Evolutionary conservation across 2,888 invertebrate genomes (phyloP).

Genomic region (Drosophila maculinotata): DNA sequence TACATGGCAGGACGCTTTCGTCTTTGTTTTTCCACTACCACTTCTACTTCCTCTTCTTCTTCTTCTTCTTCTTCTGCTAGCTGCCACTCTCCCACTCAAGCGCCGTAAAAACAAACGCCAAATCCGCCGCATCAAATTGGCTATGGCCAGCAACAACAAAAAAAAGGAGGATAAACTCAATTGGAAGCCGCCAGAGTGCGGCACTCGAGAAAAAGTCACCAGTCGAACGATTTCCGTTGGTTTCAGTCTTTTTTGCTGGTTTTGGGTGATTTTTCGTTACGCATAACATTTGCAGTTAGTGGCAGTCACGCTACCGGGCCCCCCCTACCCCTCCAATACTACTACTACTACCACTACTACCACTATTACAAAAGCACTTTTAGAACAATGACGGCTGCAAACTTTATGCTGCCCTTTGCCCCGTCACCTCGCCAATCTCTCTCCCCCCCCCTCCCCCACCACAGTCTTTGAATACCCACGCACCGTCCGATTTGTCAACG

Average conservation of each 20-base stretch:
- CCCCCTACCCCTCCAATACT: too few relatives aligned
- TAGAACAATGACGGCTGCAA: conserved; percentile 70
- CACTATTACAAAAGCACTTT: conserved; percentile 60
- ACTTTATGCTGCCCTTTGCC: conserved; percentile 47
- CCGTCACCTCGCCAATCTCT: background rate
- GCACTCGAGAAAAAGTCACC: conserved; percentile 40
- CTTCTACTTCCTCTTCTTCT: background rate
- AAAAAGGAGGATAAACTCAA: conserved; percentile 52
- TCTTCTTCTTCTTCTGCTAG: background rate
- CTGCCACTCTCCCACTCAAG: conserved; percentile 22
- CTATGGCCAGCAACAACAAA: conserved; percentile 43
- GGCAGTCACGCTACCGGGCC: conserved; percentile 63
- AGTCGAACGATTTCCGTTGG: conserved; percentile 31
- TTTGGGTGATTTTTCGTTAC: conserved; percentile 34
- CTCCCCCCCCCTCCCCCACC: background rate
- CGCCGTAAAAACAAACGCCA: conserved; percentile 77
- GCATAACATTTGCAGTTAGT: conserved; percentile 68
- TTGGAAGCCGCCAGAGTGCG: conserved; percentile 58
- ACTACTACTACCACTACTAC: too few relatives aligned
- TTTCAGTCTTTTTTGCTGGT: conserved; percentile 19
- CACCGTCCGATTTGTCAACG: conserved; percentile 74
- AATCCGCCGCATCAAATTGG: conserved; percentile 75
- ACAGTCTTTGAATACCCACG: conserved; percentile 10
- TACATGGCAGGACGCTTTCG: conserved; percentile 66
- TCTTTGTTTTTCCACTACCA: background rate